Percentiles rank a stretch among this genome's conserved stretches.
Conservation (phyloP, 2,113 vertebrate species). For the Apteryx mantelli region DNA sequence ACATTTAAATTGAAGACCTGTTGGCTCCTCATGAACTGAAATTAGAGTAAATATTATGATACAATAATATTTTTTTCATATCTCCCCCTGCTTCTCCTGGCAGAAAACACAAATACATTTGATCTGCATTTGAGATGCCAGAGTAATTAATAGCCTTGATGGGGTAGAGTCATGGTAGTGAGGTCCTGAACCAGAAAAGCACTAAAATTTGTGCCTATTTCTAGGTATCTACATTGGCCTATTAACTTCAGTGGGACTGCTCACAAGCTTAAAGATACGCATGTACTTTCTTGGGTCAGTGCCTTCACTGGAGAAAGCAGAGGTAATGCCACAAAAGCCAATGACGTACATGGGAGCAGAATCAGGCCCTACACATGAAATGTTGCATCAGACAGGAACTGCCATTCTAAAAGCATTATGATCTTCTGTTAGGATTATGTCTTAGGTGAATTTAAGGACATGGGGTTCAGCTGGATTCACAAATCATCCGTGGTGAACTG, state of each 20-base stretch:
- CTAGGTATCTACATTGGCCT: not conserved
- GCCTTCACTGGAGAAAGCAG: not conserved
- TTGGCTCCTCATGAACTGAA: not conserved
- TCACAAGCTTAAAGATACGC: not conserved
- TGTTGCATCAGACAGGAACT: fast-evolving
- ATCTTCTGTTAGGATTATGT: not conserved
- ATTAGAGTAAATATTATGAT: not conserved
- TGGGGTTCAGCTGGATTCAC: not conserved
- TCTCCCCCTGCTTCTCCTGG: not conserved
- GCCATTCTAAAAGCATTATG: not conserved
- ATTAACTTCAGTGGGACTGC: not conserved
- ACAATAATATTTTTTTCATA: not conserved
- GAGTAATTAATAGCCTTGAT: not conserved
- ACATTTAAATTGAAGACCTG: not conserved
- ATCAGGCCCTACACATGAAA: not conserved
- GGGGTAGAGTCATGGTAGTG: not conserved
- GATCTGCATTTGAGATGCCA: not conserved
- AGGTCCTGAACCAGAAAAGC: not conserved
- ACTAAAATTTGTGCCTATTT: not conserved
- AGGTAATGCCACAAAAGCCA: not conserved
- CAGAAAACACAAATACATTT: not conserved
- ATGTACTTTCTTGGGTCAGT: not conserved
- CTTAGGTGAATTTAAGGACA: not conserved
- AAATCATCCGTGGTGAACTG: not conserved
- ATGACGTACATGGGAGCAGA: not conserved